phyloP scores from a whole-genome alignment of 2,888 invertebrate species.

The Argyresthia albistria region DNA sequence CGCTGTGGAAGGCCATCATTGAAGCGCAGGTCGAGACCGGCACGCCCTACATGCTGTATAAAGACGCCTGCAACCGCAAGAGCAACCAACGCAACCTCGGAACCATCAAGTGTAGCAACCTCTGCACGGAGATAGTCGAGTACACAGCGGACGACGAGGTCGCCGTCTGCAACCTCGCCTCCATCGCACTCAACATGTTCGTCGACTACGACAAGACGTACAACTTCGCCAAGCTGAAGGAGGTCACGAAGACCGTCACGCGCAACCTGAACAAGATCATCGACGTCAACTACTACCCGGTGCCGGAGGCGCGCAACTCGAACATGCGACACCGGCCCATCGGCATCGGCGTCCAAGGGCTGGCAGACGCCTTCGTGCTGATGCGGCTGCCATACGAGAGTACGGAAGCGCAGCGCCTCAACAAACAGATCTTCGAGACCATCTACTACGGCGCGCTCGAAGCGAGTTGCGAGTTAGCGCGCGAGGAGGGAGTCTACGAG shows the following conservation, averaged over 20 bases:
- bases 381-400: conserved; percentile 96
- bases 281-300: conserved; percentile 96
- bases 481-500: conserved; percentile 87
- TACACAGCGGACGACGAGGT: conserved; percentile 94
- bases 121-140: conserved; percentile 98
- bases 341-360: conserved; percentile 96
- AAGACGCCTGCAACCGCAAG: conserved; percentile 96
- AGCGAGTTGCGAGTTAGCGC: conserved; percentile 94
- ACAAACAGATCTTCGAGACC: conserved; percentile 97
- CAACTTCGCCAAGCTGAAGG: conserved; percentile 89
- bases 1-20: conserved; percentile 94
- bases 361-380: conserved; percentile 96
- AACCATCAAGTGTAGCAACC: conserved; percentile 97
- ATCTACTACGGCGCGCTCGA: conserved; percentile 98
- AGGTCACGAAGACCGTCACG: conserved; percentile 90
- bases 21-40: conserved; percentile 98
- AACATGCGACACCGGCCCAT: conserved; percentile 91
- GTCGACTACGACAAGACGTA: conserved; percentile 84
- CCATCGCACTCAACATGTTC: conserved; percentile 96
- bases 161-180: conserved; percentile 98
- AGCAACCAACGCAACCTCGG: conserved; percentile 98
- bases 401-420: conserved; percentile 85
- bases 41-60: conserved; percentile 97
- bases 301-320: conserved; percentile 88
- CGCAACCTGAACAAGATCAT: conserved; percentile 97